These are phyloP conservation scores for Leptarthrus brevirostris DNA, from an alignment of 2,888 invertebrate genomes.

Conservation along the genomic window DNA sequence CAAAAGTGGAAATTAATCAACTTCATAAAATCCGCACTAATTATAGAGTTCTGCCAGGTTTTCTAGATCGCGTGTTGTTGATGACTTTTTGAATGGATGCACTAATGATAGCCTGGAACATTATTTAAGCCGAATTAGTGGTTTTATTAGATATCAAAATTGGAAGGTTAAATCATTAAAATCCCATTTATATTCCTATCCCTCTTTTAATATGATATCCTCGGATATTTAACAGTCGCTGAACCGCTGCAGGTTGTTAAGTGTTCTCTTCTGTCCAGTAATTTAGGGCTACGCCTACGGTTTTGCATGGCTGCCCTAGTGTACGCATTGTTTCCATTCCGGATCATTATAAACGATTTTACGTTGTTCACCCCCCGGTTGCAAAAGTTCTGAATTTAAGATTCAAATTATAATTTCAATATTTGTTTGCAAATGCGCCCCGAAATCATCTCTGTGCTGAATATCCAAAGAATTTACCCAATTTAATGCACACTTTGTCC, in stretches of 20 bases:
- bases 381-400: no score
- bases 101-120: constrained; percentile 53
- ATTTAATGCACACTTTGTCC: constrained; percentile 34
- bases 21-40: constrained; percentile 54
- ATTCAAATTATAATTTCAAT: no score
- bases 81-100: constrained; percentile 50
- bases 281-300: constrained; percentile 41
- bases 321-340: constrained; percentile 29
- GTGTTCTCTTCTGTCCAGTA: constrained; percentile 20
- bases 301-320: constrained; percentile 38
- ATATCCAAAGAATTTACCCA: constrained; percentile 2
- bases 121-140: constrained; percentile 55
- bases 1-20: constrained; percentile 54
- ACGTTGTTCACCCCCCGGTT: no score
- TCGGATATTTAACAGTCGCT: constrained; percentile 3
- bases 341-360: no score
- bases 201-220: constrained; percentile 41
- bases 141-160: constrained; percentile 54
- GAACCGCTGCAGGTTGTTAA: constrained; percentile 28
- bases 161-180: constrained; percentile 54
- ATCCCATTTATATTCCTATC: constrained; percentile 53
- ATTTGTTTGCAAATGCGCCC: no score
- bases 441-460: neutral
- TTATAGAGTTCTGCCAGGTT: constrained; percentile 48
- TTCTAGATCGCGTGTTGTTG: constrained; percentile 52